Conservation (phyloP, 2,113 vertebrate species). For the Dasyurus viverrinus region DNA sequence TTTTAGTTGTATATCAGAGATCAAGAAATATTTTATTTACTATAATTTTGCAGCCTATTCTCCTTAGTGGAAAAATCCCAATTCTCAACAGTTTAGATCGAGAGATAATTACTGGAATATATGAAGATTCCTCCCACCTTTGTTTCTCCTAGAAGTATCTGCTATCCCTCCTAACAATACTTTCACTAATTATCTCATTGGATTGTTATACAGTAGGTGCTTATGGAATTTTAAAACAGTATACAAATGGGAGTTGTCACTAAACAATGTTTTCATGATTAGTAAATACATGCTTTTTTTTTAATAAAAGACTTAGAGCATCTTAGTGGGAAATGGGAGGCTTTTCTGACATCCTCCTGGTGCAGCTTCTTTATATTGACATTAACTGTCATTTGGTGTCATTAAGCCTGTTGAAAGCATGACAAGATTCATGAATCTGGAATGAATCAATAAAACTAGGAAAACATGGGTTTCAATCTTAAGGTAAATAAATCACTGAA, state of each 20-base stretch:
- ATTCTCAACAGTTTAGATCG: background rate
- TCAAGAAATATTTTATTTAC: background rate
- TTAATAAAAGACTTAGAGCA: background rate
- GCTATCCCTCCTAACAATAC: background rate
- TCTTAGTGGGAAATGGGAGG: background rate
- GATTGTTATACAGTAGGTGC: background rate
- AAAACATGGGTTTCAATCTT: conserved; percentile 13
- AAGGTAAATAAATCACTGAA: background rate
- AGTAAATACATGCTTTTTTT: background rate
- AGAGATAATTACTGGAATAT: conserved; percentile 4
- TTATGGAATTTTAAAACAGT: background rate
- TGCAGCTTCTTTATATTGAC: background rate
- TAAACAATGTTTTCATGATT: background rate
- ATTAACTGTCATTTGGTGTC: background rate
- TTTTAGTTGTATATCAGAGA: conserved; percentile 1
- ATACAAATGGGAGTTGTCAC: background rate
- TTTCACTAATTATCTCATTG: background rate
- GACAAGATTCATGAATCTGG: background rate
- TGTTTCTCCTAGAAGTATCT: background rate
- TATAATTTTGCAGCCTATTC: conserved; percentile 1
- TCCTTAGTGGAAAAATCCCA: background rate
- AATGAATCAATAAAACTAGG: conserved; percentile 7
- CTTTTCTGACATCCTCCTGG: background rate
- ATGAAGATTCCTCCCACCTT: background rate
- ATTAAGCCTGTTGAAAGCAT: background rate